Conservation (phyloP, 2,113 vertebrate genomes). For the Alligator mississippiensis region DNA sequence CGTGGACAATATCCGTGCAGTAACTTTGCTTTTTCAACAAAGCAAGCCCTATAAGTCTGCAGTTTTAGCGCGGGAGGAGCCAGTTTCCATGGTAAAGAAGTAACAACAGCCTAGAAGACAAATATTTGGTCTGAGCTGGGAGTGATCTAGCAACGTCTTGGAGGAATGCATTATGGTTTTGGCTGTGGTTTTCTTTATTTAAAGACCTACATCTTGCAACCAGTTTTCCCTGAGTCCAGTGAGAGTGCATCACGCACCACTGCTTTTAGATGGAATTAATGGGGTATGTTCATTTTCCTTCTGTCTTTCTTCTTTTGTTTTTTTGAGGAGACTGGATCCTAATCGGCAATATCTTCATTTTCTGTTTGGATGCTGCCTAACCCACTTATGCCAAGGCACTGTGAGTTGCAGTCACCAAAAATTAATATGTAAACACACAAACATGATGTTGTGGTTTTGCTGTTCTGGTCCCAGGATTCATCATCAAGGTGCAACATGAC, state of each 20-base stretch:
- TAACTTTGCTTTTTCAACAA: neutral
- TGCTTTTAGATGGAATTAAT: neutral
- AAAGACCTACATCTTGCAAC: neutral
- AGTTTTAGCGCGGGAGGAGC: conserved; percentile 43
- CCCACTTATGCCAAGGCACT: neutral
- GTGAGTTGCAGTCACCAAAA: neutral
- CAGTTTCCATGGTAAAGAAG: conserved; percentile 49
- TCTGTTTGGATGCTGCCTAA: neutral
- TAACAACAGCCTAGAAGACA: neutral
- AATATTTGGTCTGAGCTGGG: neutral
- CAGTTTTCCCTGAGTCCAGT: neutral
- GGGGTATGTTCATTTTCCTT: neutral
- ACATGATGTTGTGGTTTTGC: rapidly evolving
- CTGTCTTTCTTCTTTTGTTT: neutral
- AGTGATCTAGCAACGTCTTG: conserved; percentile 6
- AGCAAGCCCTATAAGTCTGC: neutral
- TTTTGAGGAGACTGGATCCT: neutral
- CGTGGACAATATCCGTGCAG: neutral
- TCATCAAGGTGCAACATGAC: conserved; percentile 76
- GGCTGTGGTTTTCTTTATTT: neutral
- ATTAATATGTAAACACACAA: neutral
- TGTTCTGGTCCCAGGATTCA: neutral
- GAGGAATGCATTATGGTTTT: neutral
- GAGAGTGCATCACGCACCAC: too few relatives aligned
- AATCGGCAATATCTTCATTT: neutral